These are phyloP conservation scores for Drosophila azteca DNA, from an alignment of 1,140 invertebrate genomes.

Conservation along the genomic window DNA sequence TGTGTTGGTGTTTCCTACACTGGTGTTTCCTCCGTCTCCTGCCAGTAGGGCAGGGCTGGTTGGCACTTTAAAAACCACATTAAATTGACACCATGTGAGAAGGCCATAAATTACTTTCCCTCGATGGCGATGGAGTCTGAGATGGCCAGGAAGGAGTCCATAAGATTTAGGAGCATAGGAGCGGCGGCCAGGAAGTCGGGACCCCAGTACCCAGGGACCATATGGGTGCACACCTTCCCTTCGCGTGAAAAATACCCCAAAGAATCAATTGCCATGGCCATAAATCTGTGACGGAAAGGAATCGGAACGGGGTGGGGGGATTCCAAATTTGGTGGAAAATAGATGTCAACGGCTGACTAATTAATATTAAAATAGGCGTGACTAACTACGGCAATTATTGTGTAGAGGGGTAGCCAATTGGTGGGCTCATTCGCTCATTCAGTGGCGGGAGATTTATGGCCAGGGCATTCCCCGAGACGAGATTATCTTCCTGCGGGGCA, in stretches of 20 bases:
- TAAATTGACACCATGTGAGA: conserved; percentile 82
- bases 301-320: background rate
- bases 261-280: conserved; percentile 68
- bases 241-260: conserved; percentile 21
- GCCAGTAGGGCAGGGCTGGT: too few species aligned
- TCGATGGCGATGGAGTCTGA: conserved; percentile 22
- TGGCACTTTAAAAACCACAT: conserved; percentile 78
- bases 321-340: conserved; percentile 2
- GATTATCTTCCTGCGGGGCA: background rate
- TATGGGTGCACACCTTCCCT: conserved; percentile 76
- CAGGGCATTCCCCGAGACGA: conserved; percentile 9
- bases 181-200: conserved; percentile 57
- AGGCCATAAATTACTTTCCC: conserved; percentile 69
- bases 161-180: conserved; percentile 56
- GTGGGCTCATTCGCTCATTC: conserved; percentile 22
- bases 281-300: conserved; percentile 59
- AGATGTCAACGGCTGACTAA: conserved; percentile 56
- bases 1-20: conserved; percentile 30
- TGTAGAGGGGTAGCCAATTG: conserved; percentile 25
- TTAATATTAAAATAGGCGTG: conserved; percentile 75
- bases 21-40: too few species aligned
- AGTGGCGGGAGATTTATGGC: conserved; percentile 43
- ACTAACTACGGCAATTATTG: conserved; percentile 67
- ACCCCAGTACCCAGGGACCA: conserved; percentile 40
- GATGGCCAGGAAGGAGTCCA: conserved; percentile 52